phyloP scores from a whole-genome alignment of 2,888 invertebrate species.

The Barypeithes pellucidus region DNA sequence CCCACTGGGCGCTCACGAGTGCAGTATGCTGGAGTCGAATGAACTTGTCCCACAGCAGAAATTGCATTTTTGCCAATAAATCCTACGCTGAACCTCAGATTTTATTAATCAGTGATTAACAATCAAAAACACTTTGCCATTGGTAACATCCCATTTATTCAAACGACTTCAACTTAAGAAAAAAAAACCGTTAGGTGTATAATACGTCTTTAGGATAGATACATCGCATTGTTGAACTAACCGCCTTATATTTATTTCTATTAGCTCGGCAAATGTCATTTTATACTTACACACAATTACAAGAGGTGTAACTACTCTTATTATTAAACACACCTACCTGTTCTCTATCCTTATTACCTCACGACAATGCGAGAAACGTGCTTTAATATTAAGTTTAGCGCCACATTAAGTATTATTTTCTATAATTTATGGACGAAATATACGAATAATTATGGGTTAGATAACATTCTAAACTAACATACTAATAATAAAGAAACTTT shows the following conservation, averaged over 20 bases:
- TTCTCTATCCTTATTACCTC: slow-evolving; percentile 17
- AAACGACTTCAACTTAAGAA: neutral
- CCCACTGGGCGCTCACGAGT: too few species aligned
- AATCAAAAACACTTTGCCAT: neutral
- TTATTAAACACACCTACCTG: slow-evolving; percentile 30
- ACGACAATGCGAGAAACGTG: slow-evolving; percentile 15
- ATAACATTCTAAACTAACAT: neutral
- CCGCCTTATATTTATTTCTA: slow-evolving; percentile 28
- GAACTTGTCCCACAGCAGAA: too few species aligned
- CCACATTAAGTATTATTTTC: slow-evolving; percentile 4
- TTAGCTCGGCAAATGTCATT: slow-evolving; percentile 26
- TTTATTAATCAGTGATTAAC: neutral
- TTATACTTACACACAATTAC: slow-evolving; percentile 26
- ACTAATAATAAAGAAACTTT: neutral
- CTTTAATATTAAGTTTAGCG: slow-evolving; percentile 23
- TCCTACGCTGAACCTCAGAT: too few species aligned
- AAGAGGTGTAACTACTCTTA: slow-evolving; percentile 14
- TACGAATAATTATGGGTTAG: too few species aligned
- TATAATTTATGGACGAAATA: neutral
- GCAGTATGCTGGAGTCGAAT: too few species aligned
- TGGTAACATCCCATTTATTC: neutral
- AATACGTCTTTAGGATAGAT: slow-evolving; percentile 18
- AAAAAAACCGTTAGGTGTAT: slow-evolving; percentile 14
- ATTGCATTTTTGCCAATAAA: too few species aligned
- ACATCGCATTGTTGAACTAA: slow-evolving; percentile 7